phyloP scores from a whole-genome alignment of 2,888 invertebrate species.

The Zonitis immaculata region DNA sequence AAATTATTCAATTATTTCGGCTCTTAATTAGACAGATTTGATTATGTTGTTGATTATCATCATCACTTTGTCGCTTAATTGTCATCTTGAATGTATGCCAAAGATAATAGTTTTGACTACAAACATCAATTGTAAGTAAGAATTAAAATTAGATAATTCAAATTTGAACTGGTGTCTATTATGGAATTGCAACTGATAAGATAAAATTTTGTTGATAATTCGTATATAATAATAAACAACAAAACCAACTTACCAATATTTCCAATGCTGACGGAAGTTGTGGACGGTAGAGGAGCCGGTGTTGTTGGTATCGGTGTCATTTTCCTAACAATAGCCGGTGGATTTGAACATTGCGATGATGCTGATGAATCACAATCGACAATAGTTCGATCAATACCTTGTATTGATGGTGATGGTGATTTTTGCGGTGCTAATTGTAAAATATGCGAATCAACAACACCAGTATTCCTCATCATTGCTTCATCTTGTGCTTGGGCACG shows the following conservation, averaged over 20 bases:
- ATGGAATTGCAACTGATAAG: neutral
- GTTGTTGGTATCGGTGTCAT: slow-evolving; percentile 49
- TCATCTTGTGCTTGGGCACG: slow-evolving; percentile 85
- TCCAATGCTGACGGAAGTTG: slow-evolving; percentile 46
- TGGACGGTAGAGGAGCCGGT: slow-evolving; percentile 23
- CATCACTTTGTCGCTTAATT: too few species aligned
- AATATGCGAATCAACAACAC: slow-evolving; percentile 43
- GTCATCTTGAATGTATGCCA: too few species aligned
- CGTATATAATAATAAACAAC: too few species aligned
- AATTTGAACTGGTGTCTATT: neutral
- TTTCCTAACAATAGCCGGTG: slow-evolving; percentile 49
- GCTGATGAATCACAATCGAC: slow-evolving; percentile 58
- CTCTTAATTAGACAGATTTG: too few species aligned
- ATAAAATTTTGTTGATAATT: too few species aligned
- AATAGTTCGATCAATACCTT: slow-evolving; percentile 40
- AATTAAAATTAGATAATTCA: too few species aligned
- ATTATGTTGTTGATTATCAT: too few species aligned
- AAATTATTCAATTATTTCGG: too few species aligned
- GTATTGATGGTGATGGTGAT: slow-evolving; percentile 47
- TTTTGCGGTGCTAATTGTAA: slow-evolving; percentile 35
- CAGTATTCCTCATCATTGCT: slow-evolving; percentile 49
- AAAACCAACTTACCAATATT: slow-evolving; percentile 35
- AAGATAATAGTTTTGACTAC: too few species aligned
- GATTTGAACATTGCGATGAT: slow-evolving; percentile 55
- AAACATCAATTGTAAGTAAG: too few species aligned